phyloP scores from a whole-genome alignment of 2,113 vertebrate species.

The Anguilla rostrata region DNA sequence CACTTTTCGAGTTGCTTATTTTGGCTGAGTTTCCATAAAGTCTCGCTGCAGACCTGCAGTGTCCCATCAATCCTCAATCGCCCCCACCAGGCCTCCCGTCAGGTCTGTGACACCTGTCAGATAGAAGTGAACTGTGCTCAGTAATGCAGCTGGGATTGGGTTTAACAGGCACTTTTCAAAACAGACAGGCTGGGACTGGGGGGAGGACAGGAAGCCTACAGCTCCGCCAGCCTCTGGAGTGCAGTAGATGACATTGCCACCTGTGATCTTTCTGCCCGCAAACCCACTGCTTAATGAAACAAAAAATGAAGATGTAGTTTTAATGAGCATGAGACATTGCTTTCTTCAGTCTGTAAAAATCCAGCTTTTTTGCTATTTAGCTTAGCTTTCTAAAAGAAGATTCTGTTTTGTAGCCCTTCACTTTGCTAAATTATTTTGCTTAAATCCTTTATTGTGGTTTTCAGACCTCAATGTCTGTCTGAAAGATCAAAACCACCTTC shows the following conservation, averaged over 20 bases:
- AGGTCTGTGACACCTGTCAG: constrained; percentile 36
- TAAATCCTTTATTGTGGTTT: neutral
- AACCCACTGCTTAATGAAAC: neutral
- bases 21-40: constrained; percentile 56
- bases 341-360: neutral
- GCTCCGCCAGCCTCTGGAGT: too few species aligned
- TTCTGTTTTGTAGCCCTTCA: neutral
- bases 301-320: neutral
- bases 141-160: constrained; percentile 33
- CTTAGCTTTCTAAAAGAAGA: neutral
- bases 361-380: neutral
- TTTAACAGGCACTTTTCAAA: neutral
- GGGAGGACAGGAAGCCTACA: neutral
- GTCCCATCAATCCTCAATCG: neutral
- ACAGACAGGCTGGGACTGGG: neutral
- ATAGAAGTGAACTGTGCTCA: constrained; percentile 18
- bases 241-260: neutral
- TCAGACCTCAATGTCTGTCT: neutral
- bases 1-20: constrained; percentile 46
- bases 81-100: neutral
- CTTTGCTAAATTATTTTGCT: neutral
- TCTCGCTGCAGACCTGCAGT: neutral
- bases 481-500: neutral
- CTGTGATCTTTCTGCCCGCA: neutral
- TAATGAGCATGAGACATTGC: neutral